phyloP scores from a whole-genome alignment of 2,113 vertebrate species.

The Amia ocellicauda region DNA sequence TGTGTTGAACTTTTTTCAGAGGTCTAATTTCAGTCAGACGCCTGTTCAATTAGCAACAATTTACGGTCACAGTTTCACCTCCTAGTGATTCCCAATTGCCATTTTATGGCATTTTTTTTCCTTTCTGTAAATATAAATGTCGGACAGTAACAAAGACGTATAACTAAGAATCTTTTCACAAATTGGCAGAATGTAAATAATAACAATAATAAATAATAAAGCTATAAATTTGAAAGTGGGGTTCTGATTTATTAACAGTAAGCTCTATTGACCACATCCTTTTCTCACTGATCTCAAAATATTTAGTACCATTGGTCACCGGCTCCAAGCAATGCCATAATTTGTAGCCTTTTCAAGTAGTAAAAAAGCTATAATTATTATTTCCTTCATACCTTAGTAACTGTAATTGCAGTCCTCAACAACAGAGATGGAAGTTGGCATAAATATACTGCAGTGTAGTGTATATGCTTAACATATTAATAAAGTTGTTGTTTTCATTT shows the following conservation, averaged over 20 bases:
- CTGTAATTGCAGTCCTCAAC: too few species aligned
- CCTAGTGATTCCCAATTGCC: conserved; percentile 10
- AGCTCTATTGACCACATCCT: background rate
- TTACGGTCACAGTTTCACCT: conserved; percentile 19
- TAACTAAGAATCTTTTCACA: conserved; percentile 11
- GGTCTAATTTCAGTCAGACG: conserved; percentile 32
- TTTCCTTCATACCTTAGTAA: too few species aligned
- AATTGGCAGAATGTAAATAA: conserved; percentile 15
- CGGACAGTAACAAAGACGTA: conserved; percentile 12
- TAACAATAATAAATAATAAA: too few species aligned
- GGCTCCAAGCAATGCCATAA: too few species aligned
- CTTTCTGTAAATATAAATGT: conserved; percentile 13
- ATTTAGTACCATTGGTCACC: background rate
- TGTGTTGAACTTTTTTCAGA: conserved; percentile 15
- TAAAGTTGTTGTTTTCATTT: too few species aligned
- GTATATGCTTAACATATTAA: too few species aligned
- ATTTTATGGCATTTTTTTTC: background rate
- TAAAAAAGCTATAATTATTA: too few species aligned
- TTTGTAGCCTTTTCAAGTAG: too few species aligned
- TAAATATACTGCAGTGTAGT: too few species aligned
- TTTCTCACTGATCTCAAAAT: background rate
- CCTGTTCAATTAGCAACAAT: conserved; percentile 30
- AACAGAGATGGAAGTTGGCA: too few species aligned
- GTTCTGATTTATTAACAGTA: background rate
- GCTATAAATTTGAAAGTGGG: background rate